These are phyloP conservation scores for Oryctolagus cuniculus DNA, from an alignment of 2,113 vertebrate species.

Conservation along the genomic window DNA sequence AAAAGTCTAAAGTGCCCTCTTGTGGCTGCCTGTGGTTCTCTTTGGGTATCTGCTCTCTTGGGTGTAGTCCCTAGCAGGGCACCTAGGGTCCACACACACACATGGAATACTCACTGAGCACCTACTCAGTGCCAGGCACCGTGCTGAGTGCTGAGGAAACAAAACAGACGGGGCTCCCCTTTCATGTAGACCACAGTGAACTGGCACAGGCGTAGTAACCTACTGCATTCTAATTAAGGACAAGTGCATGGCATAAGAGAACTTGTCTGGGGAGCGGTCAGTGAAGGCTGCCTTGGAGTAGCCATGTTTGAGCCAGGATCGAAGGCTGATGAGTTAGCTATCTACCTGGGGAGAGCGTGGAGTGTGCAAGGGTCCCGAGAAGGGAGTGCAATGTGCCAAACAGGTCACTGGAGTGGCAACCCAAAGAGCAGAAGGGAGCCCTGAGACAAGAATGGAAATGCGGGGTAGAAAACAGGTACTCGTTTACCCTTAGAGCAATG, in stretches of 20 bases:
- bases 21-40: background rate
- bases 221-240: background rate
- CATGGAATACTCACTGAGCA: slow-evolving; percentile 43
- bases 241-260: background rate
- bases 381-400: slow-evolving; percentile 15
- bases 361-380: slow-evolving; percentile 10
- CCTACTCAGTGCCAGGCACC: slow-evolving; percentile 26
- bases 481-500: background rate
- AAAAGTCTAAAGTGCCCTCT: background rate
- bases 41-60: slow-evolving; percentile 35
- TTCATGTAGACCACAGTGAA: background rate
- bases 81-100: slow-evolving; percentile 29
- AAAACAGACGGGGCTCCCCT: slow-evolving; percentile 2
- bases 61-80: background rate
- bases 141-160: slow-evolving; percentile 23
- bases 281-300: background rate
- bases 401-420: background rate
- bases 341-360: background rate
- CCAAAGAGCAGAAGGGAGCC: background rate
- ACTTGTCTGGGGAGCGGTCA: background rate
- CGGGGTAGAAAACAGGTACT: background rate
- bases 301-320: background rate
- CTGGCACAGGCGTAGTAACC: background rate
- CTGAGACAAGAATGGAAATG: background rate
- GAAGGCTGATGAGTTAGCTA: slow-evolving; percentile 8